phyloP scores from a whole-genome alignment of 2,113 vertebrate species.

The Anthoscopus minutus region DNA sequence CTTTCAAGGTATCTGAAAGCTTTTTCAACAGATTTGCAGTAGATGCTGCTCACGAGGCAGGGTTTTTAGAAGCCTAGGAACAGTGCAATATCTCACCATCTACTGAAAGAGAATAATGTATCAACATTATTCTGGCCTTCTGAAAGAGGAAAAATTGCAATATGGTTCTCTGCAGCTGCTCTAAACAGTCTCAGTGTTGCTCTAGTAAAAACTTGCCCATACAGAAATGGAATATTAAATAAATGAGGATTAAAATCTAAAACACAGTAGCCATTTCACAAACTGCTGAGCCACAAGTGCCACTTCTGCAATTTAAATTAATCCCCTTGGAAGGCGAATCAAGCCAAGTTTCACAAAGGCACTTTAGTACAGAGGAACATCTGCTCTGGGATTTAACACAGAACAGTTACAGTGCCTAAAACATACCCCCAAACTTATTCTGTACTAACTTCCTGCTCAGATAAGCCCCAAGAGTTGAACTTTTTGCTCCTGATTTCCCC shows the following conservation, averaged over 20 bases:
- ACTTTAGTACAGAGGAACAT: background rate
- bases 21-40: background rate
- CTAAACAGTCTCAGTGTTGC: background rate
- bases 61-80: background rate
- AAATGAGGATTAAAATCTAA: background rate
- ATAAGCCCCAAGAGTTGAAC: slow-evolving; percentile 10
- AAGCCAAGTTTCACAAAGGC: background rate
- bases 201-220: background rate
- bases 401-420: background rate
- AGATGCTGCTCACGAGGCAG: background rate
- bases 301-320: background rate
- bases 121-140: background rate
- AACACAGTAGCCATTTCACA: background rate
- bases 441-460: slow-evolving; percentile 10
- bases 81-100: background rate
- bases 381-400: background rate
- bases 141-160: background rate
- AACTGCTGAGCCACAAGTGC: background rate
- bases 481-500: background rate
- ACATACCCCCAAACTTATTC: background rate
- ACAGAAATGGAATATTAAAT: background rate
- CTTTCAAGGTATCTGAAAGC: background rate
- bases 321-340: background rate
- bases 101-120: background rate
- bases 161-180: background rate